Evolutionary conservation across 1,140 invertebrate species (phyloP).

Genomic region (Palaemon carinicauda): DNA sequence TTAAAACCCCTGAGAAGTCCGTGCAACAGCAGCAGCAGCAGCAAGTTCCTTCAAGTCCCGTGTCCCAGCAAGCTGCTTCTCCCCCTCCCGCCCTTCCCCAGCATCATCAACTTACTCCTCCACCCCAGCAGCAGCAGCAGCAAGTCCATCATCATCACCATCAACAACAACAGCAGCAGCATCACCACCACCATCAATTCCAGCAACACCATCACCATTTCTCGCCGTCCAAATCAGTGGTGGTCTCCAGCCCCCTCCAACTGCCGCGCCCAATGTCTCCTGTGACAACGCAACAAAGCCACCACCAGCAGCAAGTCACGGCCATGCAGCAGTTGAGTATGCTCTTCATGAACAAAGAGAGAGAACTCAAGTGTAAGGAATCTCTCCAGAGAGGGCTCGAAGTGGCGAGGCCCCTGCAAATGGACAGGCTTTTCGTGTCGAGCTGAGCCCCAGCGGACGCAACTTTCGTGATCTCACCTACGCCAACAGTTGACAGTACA

Average conservation of each 20-base stretch:
- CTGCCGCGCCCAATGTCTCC: slow-evolving; percentile 38
- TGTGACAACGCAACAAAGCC: slow-evolving; percentile 30
- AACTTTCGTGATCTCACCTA: slow-evolving; percentile 37
- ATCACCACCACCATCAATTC: slow-evolving; percentile 27
- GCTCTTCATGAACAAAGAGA: slow-evolving; percentile 28
- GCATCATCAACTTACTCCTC: background rate
- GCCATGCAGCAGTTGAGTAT: slow-evolving; percentile 48
- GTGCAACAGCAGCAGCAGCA: background rate
- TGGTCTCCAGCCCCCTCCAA: slow-evolving; percentile 31
- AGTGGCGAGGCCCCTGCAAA: slow-evolving; percentile 33
- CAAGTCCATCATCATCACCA: slow-evolving; percentile 11
- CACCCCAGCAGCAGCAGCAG: background rate
- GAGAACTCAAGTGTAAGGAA: slow-evolving; percentile 56
- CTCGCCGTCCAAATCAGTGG: slow-evolving; percentile 53
- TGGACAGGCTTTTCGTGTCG: slow-evolving; percentile 57
- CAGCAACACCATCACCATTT: slow-evolving; percentile 51
- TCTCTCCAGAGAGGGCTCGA: slow-evolving; percentile 49
- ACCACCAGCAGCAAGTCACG: background rate
- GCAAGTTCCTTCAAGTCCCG: background rate
- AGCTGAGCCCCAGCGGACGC: slow-evolving; percentile 33
- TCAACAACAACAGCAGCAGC: slow-evolving; percentile 4
- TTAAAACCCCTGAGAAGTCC: background rate
- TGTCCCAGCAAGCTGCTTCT: slow-evolving; percentile 6
- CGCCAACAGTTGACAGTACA: slow-evolving; percentile 42
- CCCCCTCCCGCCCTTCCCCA: slow-evolving; percentile 32